Conservation (phyloP, 2,888 invertebrate genomes). For the Macroteleia sp. region DNA sequence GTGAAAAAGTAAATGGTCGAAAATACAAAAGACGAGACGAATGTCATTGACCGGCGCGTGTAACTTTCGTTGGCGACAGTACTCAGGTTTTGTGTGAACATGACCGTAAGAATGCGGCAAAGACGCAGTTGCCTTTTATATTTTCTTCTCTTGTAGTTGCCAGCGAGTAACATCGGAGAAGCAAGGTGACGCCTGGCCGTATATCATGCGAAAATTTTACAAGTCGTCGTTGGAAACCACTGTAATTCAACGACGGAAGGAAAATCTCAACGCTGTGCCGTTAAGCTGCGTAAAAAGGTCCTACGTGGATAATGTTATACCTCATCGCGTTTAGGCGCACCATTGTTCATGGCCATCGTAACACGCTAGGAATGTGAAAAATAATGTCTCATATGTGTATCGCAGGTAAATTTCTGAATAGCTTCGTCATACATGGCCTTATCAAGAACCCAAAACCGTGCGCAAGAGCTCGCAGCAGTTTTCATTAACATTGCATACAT, state of each 20-base stretch:
- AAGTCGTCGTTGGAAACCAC: slow-evolving; percentile 65
- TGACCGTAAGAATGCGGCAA: slow-evolving; percentile 60
- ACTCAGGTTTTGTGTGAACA: slow-evolving; percentile 62
- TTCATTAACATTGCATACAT: no score
- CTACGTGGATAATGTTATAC: slow-evolving; percentile 44
- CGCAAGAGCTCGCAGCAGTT: no score
- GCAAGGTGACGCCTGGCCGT: slow-evolving; percentile 63
- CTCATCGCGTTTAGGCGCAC: slow-evolving; percentile 25
- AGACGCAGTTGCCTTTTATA: slow-evolving; percentile 61
- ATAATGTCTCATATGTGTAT: slow-evolving; percentile 36
- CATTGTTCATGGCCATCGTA: slow-evolving; percentile 48
- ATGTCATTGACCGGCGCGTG: slow-evolving; percentile 57
- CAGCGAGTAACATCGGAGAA: slow-evolving; percentile 46
- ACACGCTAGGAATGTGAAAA: slow-evolving; percentile 41
- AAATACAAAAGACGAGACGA: slow-evolving; percentile 54
- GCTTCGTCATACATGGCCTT: neutral
- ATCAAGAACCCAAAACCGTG: neutral
- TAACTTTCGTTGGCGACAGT: slow-evolving; percentile 63
- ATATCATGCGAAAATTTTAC: slow-evolving; percentile 68
- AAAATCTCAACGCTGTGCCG: slow-evolving; percentile 46
- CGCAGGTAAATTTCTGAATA: slow-evolving; percentile 26
- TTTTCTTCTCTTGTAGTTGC: slow-evolving; percentile 46
- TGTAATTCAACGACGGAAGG: slow-evolving; percentile 63
- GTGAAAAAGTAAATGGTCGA: slow-evolving; percentile 46
- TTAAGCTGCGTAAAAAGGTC: slow-evolving; percentile 45